phyloP scores from a whole-genome alignment of 1,140 invertebrate species.

The Psilanteris sp. region DNA sequence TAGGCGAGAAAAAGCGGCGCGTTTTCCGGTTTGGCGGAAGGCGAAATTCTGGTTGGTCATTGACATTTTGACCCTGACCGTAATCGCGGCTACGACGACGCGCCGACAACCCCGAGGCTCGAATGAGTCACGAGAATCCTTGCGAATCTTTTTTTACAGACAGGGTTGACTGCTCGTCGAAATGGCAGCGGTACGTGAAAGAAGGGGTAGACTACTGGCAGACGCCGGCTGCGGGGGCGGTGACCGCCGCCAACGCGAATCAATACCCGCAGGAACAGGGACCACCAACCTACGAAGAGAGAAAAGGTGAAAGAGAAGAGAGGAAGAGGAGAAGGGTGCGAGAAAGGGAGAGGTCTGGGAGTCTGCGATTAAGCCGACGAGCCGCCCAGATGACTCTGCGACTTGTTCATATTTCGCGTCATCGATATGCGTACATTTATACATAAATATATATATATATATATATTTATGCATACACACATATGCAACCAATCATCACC shows the following conservation, averaged over 20 bases:
- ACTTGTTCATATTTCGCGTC: slow-evolving; percentile 19
- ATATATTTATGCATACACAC: too few species aligned
- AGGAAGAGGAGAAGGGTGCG: slow-evolving; percentile 61
- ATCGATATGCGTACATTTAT: too few species aligned
- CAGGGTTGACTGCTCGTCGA: slow-evolving; percentile 68
- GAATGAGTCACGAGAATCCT: slow-evolving; percentile 46
- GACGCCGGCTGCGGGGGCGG: slow-evolving; percentile 79
- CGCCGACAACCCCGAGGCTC: slow-evolving; percentile 32
- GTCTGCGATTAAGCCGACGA: slow-evolving; percentile 59
- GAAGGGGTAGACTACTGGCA: slow-evolving; percentile 78
- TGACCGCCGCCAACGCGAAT: slow-evolving; percentile 80
- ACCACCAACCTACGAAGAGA: slow-evolving; percentile 72
- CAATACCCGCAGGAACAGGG: slow-evolving; percentile 81
- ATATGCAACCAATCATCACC: too few species aligned
- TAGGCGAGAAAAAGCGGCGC: background rate
- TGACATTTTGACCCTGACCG: slow-evolving; percentile 60
- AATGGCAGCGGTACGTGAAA: slow-evolving; percentile 71
- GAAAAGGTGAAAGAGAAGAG: slow-evolving; percentile 62
- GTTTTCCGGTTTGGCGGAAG: slow-evolving; percentile 24
- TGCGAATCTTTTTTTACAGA: slow-evolving; percentile 45
- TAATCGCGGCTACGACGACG: slow-evolving; percentile 32
- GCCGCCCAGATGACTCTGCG: slow-evolving; percentile 35
- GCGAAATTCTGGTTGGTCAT: slow-evolving; percentile 34
- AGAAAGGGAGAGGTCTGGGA: slow-evolving; percentile 56
- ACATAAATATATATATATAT: too few species aligned